A percentile compares a stretch with the other conserved stretches of the same genome.
Evolutionary conservation across 2,113 vertebrate genomes (phyloP).

Genomic region (Antigone vipio): DNA sequence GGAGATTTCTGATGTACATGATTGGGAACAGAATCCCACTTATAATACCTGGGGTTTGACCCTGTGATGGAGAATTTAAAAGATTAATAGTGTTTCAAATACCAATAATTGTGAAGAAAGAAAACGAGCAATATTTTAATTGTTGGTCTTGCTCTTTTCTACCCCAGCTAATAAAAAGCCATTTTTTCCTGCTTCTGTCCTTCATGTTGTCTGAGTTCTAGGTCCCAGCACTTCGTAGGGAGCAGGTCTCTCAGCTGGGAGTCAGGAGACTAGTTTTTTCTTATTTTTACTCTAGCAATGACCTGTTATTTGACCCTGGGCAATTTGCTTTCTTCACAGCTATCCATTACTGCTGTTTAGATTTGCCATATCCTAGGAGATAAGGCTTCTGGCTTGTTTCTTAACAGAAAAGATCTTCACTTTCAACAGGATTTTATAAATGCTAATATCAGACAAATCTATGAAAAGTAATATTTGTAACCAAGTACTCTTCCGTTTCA

Average conservation of each 20-base stretch:
- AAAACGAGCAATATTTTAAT: neutral
- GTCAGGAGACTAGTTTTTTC: neutral
- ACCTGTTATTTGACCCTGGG: neutral
- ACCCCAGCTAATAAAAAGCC: neutral
- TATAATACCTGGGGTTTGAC: neutral
- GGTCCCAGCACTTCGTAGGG: neutral
- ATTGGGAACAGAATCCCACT: neutral
- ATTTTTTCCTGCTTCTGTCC: neutral
- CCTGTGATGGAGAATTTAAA: neutral
- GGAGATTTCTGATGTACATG: neutral
- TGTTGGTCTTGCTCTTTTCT: neutral
- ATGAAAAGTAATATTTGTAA: neutral
- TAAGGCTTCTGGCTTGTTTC: neutral
- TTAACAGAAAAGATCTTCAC: neutral
- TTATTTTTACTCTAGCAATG: neutral
- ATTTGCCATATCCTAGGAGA: neutral
- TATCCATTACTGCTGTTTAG: neutral
- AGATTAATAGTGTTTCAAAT: conserved; percentile 1
- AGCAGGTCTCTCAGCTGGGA: neutral
- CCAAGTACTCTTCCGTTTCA: neutral
- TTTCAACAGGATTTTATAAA: neutral
- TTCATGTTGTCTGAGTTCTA: neutral
- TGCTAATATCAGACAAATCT: neutral
- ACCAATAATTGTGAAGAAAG: neutral
- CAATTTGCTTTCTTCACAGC: neutral